Base-by-base conservation (phyloP, 2,113 vertebrate species). In the Archilochus colubris region DNA sequence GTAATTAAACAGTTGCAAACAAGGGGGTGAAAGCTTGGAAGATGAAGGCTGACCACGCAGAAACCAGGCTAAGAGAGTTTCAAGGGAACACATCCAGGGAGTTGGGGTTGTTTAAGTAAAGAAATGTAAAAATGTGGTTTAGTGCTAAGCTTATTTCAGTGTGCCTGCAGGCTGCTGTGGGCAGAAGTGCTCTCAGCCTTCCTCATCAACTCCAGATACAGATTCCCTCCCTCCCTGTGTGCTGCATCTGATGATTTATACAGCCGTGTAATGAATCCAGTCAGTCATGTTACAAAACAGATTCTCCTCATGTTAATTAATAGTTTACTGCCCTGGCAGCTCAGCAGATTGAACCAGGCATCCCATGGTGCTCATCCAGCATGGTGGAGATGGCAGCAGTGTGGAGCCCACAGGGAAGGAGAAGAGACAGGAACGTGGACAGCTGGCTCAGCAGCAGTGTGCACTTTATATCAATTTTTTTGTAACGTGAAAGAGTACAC, bases 221-320 rank as follows among this genome's bases (percentile, higher is more conserved):
- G 54, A 76, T 88, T 93, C 82, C 50, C 31, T 93, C 75, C 59
- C 59, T 82, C 58, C 87, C 82, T 8, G 3, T 69, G 40, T n/a
- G 7, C 82, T 90, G 70, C 70, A 24, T 91, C 81, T 79, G 70
- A 72, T 89, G 91, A 79, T 95, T 95, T 94, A 87, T 91, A n/a
- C 3, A 3, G 74, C 43, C 30, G 13, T 69, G 54, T 93, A 89
- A 89, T 93, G 58, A 94, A 94, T 93, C 75, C 81, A 96, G 2
- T 93, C 92, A 85, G 58, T 59, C 40, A 46, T 86, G 54, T 88
- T 91, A 91, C 28, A 54, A 88, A 79, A 72, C 92, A 94, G 70
- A 87, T 51, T 91, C 27, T 86, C 70, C 89, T 89, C 67, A 38
- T 67, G 63, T 96, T 91, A 94, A 85, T 93, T 79, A 88, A 88